Evolutionary conservation across 2,797 vertebrate genomes (phyloP).

Genomic region (Heterohyrax brucei): DNA sequence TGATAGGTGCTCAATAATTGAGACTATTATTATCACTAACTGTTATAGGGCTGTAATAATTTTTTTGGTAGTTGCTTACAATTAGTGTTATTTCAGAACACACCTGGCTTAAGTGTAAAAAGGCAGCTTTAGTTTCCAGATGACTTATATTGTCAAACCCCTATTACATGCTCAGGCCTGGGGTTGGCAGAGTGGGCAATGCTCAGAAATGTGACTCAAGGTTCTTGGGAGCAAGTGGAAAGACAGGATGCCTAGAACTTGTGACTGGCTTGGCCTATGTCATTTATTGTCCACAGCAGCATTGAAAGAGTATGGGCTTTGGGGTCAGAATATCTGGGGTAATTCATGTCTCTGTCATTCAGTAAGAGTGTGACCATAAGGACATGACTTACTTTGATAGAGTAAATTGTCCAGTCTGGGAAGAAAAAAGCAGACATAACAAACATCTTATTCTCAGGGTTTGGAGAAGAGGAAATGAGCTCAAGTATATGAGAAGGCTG

Average conservation of each 20-base stretch:
- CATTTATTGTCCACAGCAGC: neutral
- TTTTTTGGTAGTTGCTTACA: constrained; percentile 29
- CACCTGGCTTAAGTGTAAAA: constrained; percentile 47
- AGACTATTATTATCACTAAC: neutral
- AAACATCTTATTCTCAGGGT: constrained; percentile 14
- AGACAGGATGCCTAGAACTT: neutral
- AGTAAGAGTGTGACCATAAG: constrained; percentile 21
- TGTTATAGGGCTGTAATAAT: neutral
- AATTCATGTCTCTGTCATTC: constrained; percentile 14
- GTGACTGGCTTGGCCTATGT: neutral
- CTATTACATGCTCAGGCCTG: neutral
- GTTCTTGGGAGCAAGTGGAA: neutral
- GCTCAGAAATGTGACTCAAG: neutral
- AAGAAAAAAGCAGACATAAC: neutral
- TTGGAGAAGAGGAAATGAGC: constrained; percentile 59
- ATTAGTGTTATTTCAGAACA: constrained; percentile 55
- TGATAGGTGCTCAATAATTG: neutral
- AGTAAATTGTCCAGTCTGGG: constrained; percentile 46
- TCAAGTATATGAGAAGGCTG: constrained; percentile 34
- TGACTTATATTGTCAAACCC: constrained; percentile 2
- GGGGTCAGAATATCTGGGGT: constrained; percentile 16
- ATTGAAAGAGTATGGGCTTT: neutral
- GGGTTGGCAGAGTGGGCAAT: neutral
- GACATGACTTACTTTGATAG: constrained; percentile 20
- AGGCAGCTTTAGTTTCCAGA: constrained; percentile 62